Evolutionary conservation across 2,797 vertebrate species (phyloP).

Genomic region (Chelidonichthys spinosus): DNA sequence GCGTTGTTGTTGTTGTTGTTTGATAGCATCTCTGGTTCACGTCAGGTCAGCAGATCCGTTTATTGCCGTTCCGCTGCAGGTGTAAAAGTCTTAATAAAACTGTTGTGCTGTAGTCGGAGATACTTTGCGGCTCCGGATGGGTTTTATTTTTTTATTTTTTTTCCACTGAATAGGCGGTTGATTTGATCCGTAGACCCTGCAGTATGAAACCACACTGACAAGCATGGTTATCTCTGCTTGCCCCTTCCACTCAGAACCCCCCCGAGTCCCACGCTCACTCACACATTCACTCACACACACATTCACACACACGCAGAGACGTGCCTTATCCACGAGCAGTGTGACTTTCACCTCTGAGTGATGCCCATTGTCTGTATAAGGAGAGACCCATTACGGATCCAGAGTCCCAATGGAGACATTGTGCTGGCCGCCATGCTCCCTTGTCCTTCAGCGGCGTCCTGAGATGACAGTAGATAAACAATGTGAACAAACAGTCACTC

Average conservation of each 20-base stretch:
- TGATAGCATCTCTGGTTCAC: constrained; percentile 61
- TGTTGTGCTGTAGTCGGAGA: constrained; percentile 48
- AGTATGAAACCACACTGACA: constrained; percentile 42
- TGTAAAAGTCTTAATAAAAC: constrained; percentile 66
- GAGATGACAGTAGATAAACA: constrained; percentile 82
- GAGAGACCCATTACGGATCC: constrained; percentile 59
- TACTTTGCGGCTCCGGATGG: constrained; percentile 20
- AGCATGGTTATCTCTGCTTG: constrained; percentile 45
- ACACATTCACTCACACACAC: background rate
- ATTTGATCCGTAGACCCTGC: constrained; percentile 61
- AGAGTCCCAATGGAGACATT: constrained; percentile 72
- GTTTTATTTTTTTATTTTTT: constrained; percentile 31
- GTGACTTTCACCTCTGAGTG: constrained; percentile 72
- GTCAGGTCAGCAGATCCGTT: constrained; percentile 64
- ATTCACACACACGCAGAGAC: constrained; percentile 1
- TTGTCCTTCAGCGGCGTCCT: constrained; percentile 76
- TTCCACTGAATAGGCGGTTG: constrained; percentile 49
- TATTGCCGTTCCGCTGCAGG: constrained; percentile 59
- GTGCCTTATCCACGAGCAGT: constrained; percentile 31
- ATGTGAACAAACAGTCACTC: constrained; percentile 81
- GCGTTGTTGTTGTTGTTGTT: constrained; percentile 15
- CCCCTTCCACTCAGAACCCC: constrained; percentile 23
- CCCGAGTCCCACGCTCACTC: constrained; percentile 34
- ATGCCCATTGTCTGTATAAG: constrained; percentile 65
- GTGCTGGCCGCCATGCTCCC: constrained; percentile 58